Evolutionary conservation across 2,888 invertebrate species (phyloP).

Genomic region (Hypercompe scribonia): DNA sequence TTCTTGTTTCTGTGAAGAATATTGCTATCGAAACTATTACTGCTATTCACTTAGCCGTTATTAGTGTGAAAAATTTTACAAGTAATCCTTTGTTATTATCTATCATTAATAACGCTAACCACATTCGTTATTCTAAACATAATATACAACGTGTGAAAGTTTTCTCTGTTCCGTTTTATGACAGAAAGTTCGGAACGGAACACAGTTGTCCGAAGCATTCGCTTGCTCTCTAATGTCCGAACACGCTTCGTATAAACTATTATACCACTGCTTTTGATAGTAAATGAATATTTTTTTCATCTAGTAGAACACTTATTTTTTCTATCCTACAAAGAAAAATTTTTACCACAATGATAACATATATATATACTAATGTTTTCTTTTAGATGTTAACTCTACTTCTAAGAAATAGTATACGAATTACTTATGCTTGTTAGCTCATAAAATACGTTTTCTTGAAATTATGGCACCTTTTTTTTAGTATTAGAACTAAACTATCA

Average conservation of each 20-base stretch:
- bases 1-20: neutral
- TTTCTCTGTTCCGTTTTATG: slow-evolving; percentile 16
- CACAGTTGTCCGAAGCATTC: slow-evolving; percentile 51
- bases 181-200: slow-evolving; percentile 34
- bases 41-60: neutral
- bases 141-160: neutral
- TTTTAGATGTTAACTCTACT: neutral
- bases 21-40: neutral
- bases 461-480: too few relatives aligned
- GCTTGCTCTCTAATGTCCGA: slow-evolving; percentile 61
- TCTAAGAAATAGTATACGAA: neutral
- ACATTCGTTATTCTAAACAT: neutral
- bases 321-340: neutral
- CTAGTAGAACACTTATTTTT: neutral
- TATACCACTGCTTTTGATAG: slow-evolving; percentile 37
- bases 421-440: neutral
- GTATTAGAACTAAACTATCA: neutral
- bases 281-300: slow-evolving; percentile 19
- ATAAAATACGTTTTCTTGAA: too few relatives aligned
- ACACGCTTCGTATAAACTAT: slow-evolving; percentile 36
- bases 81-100: neutral
- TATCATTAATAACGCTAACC: neutral
- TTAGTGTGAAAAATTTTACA: neutral
- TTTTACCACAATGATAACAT: too few relatives aligned
- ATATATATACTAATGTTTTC: too few relatives aligned